Percentiles rank a stretch among this genome's conserved stretches.
These are phyloP conservation scores for Aphidius gifuensis DNA, from an alignment of 1,140 invertebrate genomes.

Conservation along the genomic window DNA sequence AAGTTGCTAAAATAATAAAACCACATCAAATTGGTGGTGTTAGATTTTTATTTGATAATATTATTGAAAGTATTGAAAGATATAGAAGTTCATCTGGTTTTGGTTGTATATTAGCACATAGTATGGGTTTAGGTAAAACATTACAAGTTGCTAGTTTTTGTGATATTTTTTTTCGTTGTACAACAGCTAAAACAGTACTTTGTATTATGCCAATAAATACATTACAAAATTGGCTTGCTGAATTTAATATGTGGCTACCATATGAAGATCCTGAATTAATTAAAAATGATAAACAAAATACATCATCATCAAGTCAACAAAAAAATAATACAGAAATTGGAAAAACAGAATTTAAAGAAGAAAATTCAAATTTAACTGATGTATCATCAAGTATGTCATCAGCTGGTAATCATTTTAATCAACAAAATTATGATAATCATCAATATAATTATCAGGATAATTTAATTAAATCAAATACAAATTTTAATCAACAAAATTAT, in stretches of 20 bases:
- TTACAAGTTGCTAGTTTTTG: conserved; percentile 93
- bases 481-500: conserved; percentile 32
- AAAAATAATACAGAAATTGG: conserved; percentile 41
- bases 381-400: conserved; percentile 35
- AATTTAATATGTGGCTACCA: conserved; percentile 96
- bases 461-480: conserved; percentile 30
- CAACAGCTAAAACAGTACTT: conserved; percentile 82
- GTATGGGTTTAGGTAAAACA: conserved; percentile 99
- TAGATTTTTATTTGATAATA: conserved; percentile 93
- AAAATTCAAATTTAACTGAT: conserved; percentile 40
- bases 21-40: conserved; percentile 97
- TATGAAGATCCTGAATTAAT: conserved; percentile 46
- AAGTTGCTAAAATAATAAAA: conserved; percentile 90
- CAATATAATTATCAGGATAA: conserved; percentile 33
- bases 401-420: conserved; percentile 27
- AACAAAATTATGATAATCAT: conserved; percentile 38
- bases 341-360: conserved; percentile 40
- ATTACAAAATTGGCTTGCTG: conserved; percentile 95
- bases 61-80: conserved; percentile 86
- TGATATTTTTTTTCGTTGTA: conserved; percentile 91
- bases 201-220: conserved; percentile 99
- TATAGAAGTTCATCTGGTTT: conserved; percentile 89
- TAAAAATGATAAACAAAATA: conserved; percentile 27
- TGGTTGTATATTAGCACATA: conserved; percentile 97
- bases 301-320: conserved; percentile 20